These are phyloP conservation scores for Drosophila neoperkinsi DNA, from an alignment of 2,888 invertebrate genomes.

Conservation along the genomic window DNA sequence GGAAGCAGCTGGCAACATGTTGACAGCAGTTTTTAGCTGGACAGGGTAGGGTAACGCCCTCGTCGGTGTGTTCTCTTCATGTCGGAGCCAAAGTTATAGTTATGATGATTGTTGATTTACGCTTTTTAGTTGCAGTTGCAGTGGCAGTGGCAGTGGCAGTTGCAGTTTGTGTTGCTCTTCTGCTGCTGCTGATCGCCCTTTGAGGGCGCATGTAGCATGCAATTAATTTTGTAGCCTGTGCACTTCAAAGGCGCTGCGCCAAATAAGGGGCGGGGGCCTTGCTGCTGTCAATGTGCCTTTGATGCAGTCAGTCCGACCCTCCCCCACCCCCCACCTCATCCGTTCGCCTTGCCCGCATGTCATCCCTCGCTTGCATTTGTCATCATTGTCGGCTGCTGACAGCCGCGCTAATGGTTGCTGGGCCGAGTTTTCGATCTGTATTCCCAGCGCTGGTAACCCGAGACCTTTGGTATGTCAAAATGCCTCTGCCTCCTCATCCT, in stretches of 20 bases:
- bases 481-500: not conserved
- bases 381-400: constrained; percentile 45
- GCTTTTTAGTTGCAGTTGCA: constrained; percentile 55
- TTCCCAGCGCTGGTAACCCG: constrained; percentile 72
- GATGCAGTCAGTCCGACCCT: constrained; percentile 50
- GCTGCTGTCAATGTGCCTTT: constrained; percentile 67
- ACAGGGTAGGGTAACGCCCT: constrained; percentile 6
- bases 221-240: constrained; percentile 70
- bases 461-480: constrained; percentile 72
- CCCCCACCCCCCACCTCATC: not conserved
- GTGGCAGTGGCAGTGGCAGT: constrained; percentile 5
- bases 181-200: constrained; percentile 36
- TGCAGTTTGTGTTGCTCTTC: constrained; percentile 20
- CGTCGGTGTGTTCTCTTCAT: constrained; percentile 22
- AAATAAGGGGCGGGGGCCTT: not conserved
- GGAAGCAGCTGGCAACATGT: constrained; percentile 63
- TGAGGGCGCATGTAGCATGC: constrained; percentile 69
- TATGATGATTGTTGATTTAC: constrained; percentile 81
- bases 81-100: constrained; percentile 59
- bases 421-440: constrained; percentile 37
- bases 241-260: constrained; percentile 69
- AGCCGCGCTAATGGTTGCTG: constrained; percentile 61
- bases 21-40: constrained; percentile 45
- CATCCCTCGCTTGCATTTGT: constrained; percentile 40
- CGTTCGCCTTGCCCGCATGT: not conserved